Base-by-base conservation (phyloP, 2,113 vertebrate species). In the Alethe castanea region DNA sequence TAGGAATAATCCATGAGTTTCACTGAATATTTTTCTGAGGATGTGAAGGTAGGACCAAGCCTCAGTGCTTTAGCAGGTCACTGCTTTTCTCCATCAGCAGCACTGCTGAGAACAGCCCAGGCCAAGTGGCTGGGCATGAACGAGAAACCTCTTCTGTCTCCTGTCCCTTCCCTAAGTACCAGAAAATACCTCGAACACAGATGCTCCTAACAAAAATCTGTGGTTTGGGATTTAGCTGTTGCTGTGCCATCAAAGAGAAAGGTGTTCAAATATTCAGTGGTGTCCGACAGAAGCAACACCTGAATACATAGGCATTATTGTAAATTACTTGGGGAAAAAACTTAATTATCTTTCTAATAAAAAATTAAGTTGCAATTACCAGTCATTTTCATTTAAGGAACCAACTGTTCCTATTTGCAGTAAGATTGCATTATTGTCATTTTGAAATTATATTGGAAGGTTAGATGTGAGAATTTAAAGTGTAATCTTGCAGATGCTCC, bases 341-440 rank as follows among this genome's bases (percentile, higher is more conserved):
- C 53, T 20, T 47, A 91, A 76, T 83, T 76, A 14, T 73, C 59
- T 95, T 90, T 64, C 66, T 60, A 88, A 57, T 52, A 67, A 92
- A 76, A 90, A 88, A 84, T 54, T 31, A 80, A 96, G 92, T 38
- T 70, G 50, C 13, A 73, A 88, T 92, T 87, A 97, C 54, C 57
- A 70, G 20, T 25, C 26, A 73, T 69, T 85, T 85, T 65, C 48
- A 67, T 82, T 73, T 54, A 77, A 87, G 52, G 48, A 96, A 85
- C 70, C 82, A 93, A 80, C 72, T 92, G 71, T 61, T 94, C 54
- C 38, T 66, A 67, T 69, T 86, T 94, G 69, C 48, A 90, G 40
- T 48, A 90, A 76, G 26, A 53, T 35, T 65, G 29, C 22, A 50
- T 81, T 84, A 64, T 71, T 87, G 25, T 71, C 0, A 81, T 56